These are phyloP conservation scores for Amphiura filiformis DNA, from an alignment of 35 echinoderm and acorn worm species.

Conservation along the genomic window DNA sequence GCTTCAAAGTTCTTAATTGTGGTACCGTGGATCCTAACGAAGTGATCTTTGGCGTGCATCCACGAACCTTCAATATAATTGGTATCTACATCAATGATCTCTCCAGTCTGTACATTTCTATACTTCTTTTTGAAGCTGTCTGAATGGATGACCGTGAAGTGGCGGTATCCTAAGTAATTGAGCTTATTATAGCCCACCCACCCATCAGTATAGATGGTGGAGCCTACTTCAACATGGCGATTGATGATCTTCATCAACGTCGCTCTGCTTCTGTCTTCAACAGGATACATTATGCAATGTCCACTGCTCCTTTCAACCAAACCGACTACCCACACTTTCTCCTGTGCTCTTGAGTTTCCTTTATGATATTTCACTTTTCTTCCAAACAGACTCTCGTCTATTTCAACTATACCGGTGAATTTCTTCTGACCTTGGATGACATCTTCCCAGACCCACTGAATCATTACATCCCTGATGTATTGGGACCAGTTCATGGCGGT, in stretches of 20 bases:
- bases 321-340: conserved; percentile 17
- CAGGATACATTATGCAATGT: conserved; percentile 18
- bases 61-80: conserved; percentile 26
- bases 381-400: conserved; percentile 35
- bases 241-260: conserved; percentile 7
- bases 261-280: neutral
- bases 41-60: conserved; percentile 18
- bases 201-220: conserved; percentile 34
- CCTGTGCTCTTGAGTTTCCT: neutral
- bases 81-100: neutral
- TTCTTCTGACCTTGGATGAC: neutral
- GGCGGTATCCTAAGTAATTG: no score
- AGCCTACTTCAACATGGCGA: conserved; percentile 15
- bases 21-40: neutral
- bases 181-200: neutral
- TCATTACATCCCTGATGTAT: neutral
- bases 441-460: conserved; percentile 9
- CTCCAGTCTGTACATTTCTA: neutral
- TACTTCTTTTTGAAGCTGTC: no score
- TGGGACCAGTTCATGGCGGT: neutral
- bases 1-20: conserved; percentile 4
- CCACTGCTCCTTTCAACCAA: conserved; percentile 5
- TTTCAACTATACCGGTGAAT: neutral
- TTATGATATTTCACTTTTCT: neutral
- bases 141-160: no score